Conservation (phyloP, 2,797 vertebrate species). For the Bovichtus diacanthus region DNA sequence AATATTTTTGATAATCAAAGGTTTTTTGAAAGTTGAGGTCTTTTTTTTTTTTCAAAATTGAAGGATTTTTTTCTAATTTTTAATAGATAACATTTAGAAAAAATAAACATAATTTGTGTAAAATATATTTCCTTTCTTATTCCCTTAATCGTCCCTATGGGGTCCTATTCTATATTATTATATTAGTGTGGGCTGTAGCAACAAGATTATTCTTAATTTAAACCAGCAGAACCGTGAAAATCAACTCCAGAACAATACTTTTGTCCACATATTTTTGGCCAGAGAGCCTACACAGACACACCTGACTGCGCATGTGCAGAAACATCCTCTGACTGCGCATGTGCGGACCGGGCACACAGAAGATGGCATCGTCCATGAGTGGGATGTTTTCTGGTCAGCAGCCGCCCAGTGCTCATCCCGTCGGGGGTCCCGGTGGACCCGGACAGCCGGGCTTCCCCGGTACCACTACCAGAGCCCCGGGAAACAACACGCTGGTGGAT, state of each 20-base stretch:
- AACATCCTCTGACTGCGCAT: conserved; percentile 58
- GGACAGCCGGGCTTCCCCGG: conserved; percentile 87
- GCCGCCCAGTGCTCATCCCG: conserved; percentile 78
- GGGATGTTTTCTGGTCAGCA: conserved; percentile 91
- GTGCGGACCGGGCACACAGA: neutral
- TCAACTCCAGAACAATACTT: neutral
- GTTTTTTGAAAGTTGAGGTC: no score
- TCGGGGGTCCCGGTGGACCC: conserved; percentile 83
- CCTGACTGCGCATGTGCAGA: neutral
- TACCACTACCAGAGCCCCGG: conserved; percentile 80
- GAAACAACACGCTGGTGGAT: conserved; percentile 90
- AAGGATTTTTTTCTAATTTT: no score
- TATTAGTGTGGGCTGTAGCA: neutral
- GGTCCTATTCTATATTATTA: neutral
- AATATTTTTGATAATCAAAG: no score
- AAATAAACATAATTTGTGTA: neutral
- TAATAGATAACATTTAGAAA: no score
- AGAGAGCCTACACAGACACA: neutral
- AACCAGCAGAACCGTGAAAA: neutral
- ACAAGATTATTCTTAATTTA: neutral
- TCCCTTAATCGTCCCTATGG: neutral
- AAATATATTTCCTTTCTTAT: neutral
- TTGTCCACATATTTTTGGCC: neutral
- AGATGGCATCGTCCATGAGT: conserved; percentile 90
- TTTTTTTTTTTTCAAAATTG: no score